Percentiles rank a stretch among this genome's conserved stretches.
Evolutionary conservation across 2,888 invertebrate genomes (phyloP).

Genomic region (Lepidocyrtinus sp.): DNA sequence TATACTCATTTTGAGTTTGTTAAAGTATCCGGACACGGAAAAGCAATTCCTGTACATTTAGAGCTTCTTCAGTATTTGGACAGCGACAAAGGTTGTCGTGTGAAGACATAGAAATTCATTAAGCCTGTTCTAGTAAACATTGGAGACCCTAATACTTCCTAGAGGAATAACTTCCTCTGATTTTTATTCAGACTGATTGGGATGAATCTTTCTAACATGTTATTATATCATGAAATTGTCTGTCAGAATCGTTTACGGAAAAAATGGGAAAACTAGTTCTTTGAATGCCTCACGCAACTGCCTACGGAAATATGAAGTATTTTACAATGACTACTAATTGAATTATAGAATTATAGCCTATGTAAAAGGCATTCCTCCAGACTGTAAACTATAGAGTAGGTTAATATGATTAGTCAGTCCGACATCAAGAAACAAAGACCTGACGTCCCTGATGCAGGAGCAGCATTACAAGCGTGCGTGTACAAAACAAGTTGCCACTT

Average conservation of each 20-base stretch:
- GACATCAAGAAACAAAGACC: conserved; percentile 37
- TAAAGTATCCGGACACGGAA: background rate
- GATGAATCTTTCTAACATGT: background rate
- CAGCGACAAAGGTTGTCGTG: background rate
- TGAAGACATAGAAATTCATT: background rate
- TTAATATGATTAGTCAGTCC: conserved; percentile 47
- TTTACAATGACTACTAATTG: conserved; percentile 30
- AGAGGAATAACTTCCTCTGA: too few species aligned
- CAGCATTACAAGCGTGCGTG: background rate
- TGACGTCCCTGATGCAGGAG: conserved; percentile 17
- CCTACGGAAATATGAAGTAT: background rate
- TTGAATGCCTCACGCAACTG: background rate
- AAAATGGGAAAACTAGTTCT: background rate
- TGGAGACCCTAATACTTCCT: too few species aligned
- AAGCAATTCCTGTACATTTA: background rate
- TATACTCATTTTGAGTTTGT: background rate
- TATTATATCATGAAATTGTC: too few species aligned
- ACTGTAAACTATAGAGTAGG: conserved; percentile 4
- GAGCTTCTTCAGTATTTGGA: background rate
- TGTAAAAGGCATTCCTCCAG: background rate
- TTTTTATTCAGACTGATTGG: background rate
- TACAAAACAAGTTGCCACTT: too few species aligned
- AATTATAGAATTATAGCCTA: conserved; percentile 12
- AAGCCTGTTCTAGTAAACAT: background rate
- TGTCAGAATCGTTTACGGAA: background rate